Evolutionary conservation across 2,797 vertebrate genomes (phyloP), one percentile per base, ranked within the genome.

Genomic region (Chromis chromis): DNA sequence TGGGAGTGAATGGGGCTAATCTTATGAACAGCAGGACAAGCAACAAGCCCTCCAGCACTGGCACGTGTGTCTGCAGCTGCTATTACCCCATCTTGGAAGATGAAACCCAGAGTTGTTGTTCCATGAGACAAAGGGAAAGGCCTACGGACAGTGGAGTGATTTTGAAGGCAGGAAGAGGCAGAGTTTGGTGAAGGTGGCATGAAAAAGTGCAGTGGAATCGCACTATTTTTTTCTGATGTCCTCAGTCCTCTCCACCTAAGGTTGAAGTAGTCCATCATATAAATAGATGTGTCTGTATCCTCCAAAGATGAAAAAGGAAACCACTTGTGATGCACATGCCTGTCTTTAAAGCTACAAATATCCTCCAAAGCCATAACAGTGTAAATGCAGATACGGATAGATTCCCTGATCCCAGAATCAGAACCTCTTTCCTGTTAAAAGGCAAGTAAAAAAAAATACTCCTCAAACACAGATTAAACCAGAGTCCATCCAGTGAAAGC

Each of bases 1-100:
- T 96, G 96, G 40, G 85, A 94, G 79, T 96, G 95, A 79, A 96
- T 90, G 0, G 95, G 95, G 14, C 89, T 92, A 57, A 96, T 92
- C 88, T 97, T 97, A 31, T 89, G 69, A 31, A 91, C 93, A 50
- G 81, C 70, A 0, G 96, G 95, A 65, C 95, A 95, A 2, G 83
- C 90, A 46, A 97, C 94, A 2, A 95, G 94, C 21, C 89, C 91
- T 1, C 85, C 92, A 0, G 95, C 94, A 84, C 96, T 96, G 62
- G 96, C 95, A 0, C 96, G 94, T 0, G 95, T 95, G 78, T 97
- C 96, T 0, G 95, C 96, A 0, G 96, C 96, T 2, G 95, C 96
- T 3, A 97, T 95, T 55, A 96, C 94, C 0, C 96, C 96, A 0
- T 93, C 94, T 55, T 94, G 91, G 88, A 95, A 96, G 65, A 94